phyloP scores from a whole-genome alignment of 2,888 invertebrate genomes.

The Parasteatoda lunata region DNA sequence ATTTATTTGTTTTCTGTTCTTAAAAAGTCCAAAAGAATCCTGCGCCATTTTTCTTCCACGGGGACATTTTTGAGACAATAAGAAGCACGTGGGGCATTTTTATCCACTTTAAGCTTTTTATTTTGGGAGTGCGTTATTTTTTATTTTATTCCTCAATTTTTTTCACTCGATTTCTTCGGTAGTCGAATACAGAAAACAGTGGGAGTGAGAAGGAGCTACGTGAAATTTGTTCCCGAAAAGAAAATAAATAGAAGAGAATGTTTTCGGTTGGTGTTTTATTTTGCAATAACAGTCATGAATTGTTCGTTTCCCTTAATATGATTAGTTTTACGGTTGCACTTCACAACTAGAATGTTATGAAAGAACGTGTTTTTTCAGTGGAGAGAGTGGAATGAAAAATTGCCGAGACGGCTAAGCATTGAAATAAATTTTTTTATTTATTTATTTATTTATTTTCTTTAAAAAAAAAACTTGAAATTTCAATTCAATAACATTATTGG shows the following conservation, averaged over 20 bases:
- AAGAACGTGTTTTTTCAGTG: no score
- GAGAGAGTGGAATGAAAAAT: no score
- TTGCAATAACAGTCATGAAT: background rate
- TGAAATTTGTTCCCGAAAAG: background rate
- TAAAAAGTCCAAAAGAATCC: conserved; percentile 36
- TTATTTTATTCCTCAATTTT: background rate
- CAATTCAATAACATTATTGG: no score
- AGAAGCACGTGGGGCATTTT: conserved; percentile 11
- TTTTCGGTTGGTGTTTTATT: background rate
- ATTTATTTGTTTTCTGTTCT: conserved; percentile 40
- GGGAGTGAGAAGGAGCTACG: background rate
- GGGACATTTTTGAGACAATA: conserved; percentile 10
- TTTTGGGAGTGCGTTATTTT: conserved; percentile 2
- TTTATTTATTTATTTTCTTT: no score
- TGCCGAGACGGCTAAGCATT: no score
- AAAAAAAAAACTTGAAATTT: no score
- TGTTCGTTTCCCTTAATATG: background rate
- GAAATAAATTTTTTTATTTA: no score
- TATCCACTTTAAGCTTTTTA: conserved; percentile 11
- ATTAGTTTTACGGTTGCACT: background rate
- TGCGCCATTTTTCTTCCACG: conserved; percentile 36
- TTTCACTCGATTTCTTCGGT: background rate
- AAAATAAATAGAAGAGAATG: background rate
- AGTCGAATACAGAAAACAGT: conserved; percentile 4
- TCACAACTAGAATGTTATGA: no score